phyloP scores from a whole-genome alignment of 2,113 vertebrate species.

The Alligator mississippiensis region DNA sequence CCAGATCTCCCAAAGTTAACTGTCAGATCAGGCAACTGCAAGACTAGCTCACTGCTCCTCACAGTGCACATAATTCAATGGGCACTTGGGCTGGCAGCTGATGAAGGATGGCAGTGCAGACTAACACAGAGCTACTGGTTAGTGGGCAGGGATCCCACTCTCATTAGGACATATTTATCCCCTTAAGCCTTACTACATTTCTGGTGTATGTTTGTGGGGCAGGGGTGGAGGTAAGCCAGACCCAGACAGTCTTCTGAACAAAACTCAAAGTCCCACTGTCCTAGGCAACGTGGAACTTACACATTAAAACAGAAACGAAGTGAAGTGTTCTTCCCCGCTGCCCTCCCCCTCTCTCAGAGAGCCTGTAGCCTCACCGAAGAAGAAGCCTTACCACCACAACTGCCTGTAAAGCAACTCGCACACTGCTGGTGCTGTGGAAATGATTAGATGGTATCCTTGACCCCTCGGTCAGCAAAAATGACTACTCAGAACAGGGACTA shows the following conservation, averaged over 20 bases:
- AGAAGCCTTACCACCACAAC: constrained; percentile 27
- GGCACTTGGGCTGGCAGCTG: background rate
- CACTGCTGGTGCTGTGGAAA: background rate
- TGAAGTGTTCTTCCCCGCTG: background rate
- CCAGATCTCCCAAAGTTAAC: background rate
- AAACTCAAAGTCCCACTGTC: too few species aligned
- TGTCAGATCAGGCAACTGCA: background rate
- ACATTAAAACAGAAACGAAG: background rate
- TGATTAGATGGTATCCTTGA: background rate
- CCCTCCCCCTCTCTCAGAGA: background rate
- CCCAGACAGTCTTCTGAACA: too few species aligned
- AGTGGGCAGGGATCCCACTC: too few species aligned
- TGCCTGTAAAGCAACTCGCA: background rate
- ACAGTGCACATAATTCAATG: background rate
- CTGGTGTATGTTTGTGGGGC: rapidly evolving
- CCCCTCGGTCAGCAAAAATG: rapidly evolving
- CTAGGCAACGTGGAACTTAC: background rate
- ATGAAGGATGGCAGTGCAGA: background rate
- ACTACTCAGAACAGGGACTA: background rate
- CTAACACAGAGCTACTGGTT: background rate
- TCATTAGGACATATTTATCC: too few species aligned
- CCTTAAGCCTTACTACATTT: too few species aligned
- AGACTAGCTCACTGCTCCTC: background rate
- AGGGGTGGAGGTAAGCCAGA: rapidly evolving
- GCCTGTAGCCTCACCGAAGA: too few species aligned